A percentile compares a stretch with the other conserved stretches of the same genome.
Conservation (phyloP, 2,888 invertebrate species). For the Drosophila testacea region DNA sequence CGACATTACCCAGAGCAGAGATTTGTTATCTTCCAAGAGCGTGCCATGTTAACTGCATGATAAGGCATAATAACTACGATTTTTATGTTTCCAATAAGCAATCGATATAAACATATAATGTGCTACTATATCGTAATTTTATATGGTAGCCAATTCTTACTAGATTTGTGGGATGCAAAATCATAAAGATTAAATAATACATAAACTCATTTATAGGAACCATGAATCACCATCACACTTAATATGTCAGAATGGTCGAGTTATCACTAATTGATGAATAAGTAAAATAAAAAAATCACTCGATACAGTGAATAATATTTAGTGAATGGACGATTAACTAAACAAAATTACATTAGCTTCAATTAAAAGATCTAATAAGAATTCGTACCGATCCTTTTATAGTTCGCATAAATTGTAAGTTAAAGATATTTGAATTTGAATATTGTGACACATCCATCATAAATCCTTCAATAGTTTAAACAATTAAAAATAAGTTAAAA, state of each 20-base stretch:
- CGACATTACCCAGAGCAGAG: conserved; percentile 6
- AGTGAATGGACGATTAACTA: no score
- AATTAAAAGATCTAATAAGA: no score
- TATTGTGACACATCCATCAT: no score
- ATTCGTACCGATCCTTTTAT: no score
- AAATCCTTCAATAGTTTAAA: no score
- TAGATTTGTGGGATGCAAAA: not conserved
- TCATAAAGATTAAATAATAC: conserved; percentile 28
- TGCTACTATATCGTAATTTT: conserved; percentile 39
- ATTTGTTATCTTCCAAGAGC: conserved; percentile 31
- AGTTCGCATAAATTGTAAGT: no score
- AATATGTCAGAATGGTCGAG: not conserved
- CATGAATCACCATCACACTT: conserved; percentile 36
- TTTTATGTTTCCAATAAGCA: conserved; percentile 46
- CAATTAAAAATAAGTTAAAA: no score
- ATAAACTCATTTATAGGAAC: not conserved
- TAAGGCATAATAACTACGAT: conserved; percentile 29
- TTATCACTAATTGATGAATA: conserved; percentile 11
- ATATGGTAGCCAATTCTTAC: conserved; percentile 21
- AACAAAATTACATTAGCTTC: no score
- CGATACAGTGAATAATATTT: not conserved
- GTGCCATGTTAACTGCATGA: conserved; percentile 19
- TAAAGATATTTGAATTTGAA: no score
- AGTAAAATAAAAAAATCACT: not conserved
- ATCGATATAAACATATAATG: conserved; percentile 53